Evolutionary conservation across 2,888 invertebrate genomes (phyloP).

Genomic region (Catocala sponsa): DNA sequence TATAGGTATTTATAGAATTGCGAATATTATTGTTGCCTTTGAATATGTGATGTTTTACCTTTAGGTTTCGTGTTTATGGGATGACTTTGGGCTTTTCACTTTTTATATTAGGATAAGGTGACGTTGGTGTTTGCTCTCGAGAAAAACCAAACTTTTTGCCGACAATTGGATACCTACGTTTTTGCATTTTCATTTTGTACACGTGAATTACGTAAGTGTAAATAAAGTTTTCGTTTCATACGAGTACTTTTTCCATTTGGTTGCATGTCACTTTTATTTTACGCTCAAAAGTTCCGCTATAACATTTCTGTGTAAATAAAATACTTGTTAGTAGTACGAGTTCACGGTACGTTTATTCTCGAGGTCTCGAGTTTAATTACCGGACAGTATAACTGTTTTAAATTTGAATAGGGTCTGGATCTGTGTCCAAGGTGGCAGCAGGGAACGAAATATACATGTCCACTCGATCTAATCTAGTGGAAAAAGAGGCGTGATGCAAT

Average conservation of each 20-base stretch:
- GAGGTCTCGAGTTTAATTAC: too few species aligned
- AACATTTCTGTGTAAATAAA: too few species aligned
- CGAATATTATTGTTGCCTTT: constrained; percentile 44
- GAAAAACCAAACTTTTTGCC: constrained; percentile 3
- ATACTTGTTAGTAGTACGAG: too few species aligned
- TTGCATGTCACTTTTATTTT: neutral
- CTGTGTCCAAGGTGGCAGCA: too few species aligned
- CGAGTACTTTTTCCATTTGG: neutral
- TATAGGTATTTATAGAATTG: constrained; percentile 47
- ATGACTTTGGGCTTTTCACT: constrained; percentile 26
- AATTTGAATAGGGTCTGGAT: too few species aligned
- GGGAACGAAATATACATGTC: too few species aligned
- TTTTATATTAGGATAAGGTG: constrained; percentile 13
- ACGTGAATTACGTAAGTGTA: neutral
- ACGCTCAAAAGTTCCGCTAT: neutral
- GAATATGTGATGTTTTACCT: constrained; percentile 25
- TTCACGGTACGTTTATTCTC: too few species aligned
- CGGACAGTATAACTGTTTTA: too few species aligned
- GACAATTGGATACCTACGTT: constrained; percentile 4
- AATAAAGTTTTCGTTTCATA: neutral
- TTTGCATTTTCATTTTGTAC: constrained; percentile 3
- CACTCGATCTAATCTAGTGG: too few species aligned
- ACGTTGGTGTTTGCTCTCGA: neutral
- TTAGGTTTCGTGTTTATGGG: constrained; percentile 22
- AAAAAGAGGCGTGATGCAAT: too few species aligned